Percentiles rank a stretch among this genome's conserved stretches.
Conservation (phyloP, 2,888 invertebrate genomes). For the Parnassius orleans region DNA sequence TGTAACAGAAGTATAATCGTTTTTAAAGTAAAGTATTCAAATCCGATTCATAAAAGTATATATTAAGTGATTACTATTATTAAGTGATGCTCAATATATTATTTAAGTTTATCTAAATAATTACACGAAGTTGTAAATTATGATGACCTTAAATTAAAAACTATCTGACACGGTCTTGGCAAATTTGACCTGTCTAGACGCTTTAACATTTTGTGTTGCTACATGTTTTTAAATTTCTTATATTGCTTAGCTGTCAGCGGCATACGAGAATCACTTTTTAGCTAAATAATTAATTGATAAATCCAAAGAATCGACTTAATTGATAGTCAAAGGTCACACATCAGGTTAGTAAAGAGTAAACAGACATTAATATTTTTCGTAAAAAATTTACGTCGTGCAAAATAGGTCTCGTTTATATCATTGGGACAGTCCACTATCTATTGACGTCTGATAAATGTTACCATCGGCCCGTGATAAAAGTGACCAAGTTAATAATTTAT, state of each 20-base stretch:
- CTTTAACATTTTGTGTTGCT: constrained; percentile 23
- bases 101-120: constrained; percentile 25
- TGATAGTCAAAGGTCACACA: constrained; percentile 23
- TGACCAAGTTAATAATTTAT: constrained; percentile 79
- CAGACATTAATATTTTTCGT: constrained; percentile 22
- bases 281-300: constrained; percentile 26
- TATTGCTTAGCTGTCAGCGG: constrained; percentile 25
- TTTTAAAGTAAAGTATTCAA: too few species aligned
- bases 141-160: constrained; percentile 23
- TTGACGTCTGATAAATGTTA: constrained; percentile 65
- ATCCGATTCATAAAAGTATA: too few species aligned
- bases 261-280: constrained; percentile 23
- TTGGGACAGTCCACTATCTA: constrained; percentile 47
- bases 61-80: too few species aligned
- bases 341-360: constrained; percentile 25
- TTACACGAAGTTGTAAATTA: constrained; percentile 20
- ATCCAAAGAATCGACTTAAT: constrained; percentile 15
- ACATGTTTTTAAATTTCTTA: constrained; percentile 21
- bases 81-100: constrained; percentile 18
- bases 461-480: constrained; percentile 75
- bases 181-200: constrained; percentile 23
- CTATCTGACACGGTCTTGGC: constrained; percentile 19
- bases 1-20: too few species aligned
- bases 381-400: constrained; percentile 14
- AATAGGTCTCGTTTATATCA: constrained; percentile 25